A percentile compares a stretch with the other conserved stretches of the same genome.
Conservation (phyloP, 2,113 vertebrate species). For the Euleptes europaea region DNA sequence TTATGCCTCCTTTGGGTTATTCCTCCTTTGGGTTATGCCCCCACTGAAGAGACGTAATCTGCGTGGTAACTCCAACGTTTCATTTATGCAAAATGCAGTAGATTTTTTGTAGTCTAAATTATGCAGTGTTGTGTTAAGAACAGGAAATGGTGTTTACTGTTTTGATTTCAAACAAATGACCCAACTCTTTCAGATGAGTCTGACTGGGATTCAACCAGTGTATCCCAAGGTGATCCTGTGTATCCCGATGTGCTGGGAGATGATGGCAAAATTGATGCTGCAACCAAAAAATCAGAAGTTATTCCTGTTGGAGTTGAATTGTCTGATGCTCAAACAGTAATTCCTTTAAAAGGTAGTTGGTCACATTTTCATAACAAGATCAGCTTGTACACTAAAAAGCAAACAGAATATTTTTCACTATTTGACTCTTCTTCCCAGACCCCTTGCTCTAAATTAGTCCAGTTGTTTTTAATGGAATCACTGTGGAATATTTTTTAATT, state of each 20-base stretch:
- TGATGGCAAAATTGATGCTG: neutral
- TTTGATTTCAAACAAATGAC: neutral
- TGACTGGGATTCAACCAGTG: constrained; percentile 76
- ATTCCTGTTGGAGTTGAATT: neutral
- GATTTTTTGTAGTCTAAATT: too few relatives aligned
- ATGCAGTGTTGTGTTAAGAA: neutral
- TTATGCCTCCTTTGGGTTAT: too few relatives aligned
- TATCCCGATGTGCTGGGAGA: neutral
- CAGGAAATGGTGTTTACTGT: neutral
- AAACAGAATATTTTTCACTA: neutral
- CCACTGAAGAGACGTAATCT: too few relatives aligned
- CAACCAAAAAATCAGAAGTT: neutral
- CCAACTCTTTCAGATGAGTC: constrained; percentile 71
- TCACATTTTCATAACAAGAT: neutral
- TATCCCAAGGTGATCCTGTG: constrained; percentile 49
- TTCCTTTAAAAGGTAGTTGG: neutral
- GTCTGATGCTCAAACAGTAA: neutral
- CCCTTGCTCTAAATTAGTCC: too few relatives aligned
- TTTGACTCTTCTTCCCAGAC: neutral
- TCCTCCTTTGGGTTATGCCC: too few relatives aligned
- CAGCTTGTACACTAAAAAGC: neutral
- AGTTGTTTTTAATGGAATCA: constrained; percentile 1
- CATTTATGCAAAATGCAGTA: too few relatives aligned
- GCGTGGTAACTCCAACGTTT: too few relatives aligned
- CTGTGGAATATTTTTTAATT: neutral